phyloP scores from a whole-genome alignment of 1,140 invertebrate species.

The Cataglyphis hispanica region DNA sequence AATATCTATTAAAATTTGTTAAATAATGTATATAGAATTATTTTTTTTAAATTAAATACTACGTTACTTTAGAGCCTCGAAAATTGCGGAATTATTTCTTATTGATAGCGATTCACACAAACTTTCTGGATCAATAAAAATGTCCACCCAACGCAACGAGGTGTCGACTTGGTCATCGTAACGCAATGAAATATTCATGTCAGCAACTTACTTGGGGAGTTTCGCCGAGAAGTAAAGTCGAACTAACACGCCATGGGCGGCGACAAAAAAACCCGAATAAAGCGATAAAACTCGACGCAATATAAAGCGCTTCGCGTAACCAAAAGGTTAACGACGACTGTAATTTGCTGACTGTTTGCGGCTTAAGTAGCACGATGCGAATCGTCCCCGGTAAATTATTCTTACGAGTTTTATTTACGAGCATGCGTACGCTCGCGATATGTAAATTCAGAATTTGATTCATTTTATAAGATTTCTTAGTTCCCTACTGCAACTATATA shows the following conservation, averaged over 20 bases:
- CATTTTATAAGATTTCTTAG: constrained; percentile 2
- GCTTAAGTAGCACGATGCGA: constrained; percentile 44
- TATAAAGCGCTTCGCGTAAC: constrained; percentile 10
- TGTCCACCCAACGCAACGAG: constrained; percentile 7
- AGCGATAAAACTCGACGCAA: constrained; percentile 53
- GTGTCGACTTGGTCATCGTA: constrained; percentile 55
- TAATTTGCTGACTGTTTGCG: constrained; percentile 55
- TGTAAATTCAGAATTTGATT: constrained; percentile 35
- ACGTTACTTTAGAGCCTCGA: not conserved
- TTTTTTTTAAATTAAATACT: not conserved
- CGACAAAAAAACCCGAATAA: constrained; percentile 46
- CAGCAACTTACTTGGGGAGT: constrained; percentile 48
- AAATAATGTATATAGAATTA: not conserved
- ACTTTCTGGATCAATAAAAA: constrained; percentile 44
- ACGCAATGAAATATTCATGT: constrained; percentile 70
- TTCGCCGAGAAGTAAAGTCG: constrained; percentile 40
- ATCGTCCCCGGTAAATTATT: constrained; percentile 34
- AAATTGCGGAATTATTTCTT: constrained; percentile 35
- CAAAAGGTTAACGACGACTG: constrained; percentile 54
- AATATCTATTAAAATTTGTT: not conserved
- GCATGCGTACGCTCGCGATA: constrained; percentile 28
- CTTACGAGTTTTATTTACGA: constrained; percentile 49
- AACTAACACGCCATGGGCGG: not conserved
- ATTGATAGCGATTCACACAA: not conserved
- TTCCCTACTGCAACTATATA: not conserved